These are phyloP conservation scores for Ichneumoninae sp. DNA, from an alignment of 2,888 invertebrate genomes.

Conservation along the genomic window DNA sequence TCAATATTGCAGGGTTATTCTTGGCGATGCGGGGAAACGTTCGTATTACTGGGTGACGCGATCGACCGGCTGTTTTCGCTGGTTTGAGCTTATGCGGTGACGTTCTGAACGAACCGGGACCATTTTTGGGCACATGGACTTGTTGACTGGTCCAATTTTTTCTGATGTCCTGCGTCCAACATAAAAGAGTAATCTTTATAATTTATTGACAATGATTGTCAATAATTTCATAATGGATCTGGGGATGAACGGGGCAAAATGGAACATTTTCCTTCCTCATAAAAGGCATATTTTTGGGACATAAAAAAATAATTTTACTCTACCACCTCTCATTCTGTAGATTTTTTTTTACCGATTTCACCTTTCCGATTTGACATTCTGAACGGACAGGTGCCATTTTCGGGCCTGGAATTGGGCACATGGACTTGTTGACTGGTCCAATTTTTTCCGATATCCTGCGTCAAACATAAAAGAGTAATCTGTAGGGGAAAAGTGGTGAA, in stretches of 20 bases:
- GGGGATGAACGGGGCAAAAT: not conserved
- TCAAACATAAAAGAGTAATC: not conserved
- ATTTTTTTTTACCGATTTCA: too few relatives aligned
- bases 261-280: not conserved
- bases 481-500: too few relatives aligned
- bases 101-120: too few relatives aligned
- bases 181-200: not conserved
- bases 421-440: not conserved
- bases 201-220: not conserved
- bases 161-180: not conserved
- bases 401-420: too few relatives aligned
- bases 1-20: not conserved
- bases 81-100: too few relatives aligned
- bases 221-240: not conserved
- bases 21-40: not conserved
- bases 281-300: not conserved
- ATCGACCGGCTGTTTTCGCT: too few relatives aligned
- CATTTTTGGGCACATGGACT: too few relatives aligned
- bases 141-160: not conserved
- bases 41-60: not conserved
- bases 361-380: too few relatives aligned
- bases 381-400: too few relatives aligned
- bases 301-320: too few relatives aligned
- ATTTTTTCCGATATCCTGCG: not conserved
- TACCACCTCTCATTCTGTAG: too few relatives aligned